phyloP scores from a whole-genome alignment of 1,140 invertebrate species.

The Ceratina japonica region DNA sequence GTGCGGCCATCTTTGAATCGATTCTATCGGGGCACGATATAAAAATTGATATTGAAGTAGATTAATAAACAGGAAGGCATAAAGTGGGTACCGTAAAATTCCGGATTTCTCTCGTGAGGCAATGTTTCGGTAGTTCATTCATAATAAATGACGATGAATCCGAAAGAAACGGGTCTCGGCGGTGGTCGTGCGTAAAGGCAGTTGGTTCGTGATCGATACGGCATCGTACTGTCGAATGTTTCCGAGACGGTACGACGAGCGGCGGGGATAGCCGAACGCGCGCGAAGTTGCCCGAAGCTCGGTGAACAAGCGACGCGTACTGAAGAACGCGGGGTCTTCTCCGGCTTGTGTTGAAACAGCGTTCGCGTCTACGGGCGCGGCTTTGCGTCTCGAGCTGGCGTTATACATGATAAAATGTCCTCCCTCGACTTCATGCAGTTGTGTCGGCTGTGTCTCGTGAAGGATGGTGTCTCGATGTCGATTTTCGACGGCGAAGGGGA shows the following conservation, averaged over 20 bases:
- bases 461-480: constrained; percentile 80
- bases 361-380: constrained; percentile 68
- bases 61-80: no score
- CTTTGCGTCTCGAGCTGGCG: constrained; percentile 65
- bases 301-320: constrained; percentile 51
- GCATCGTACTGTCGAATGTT: not conserved
- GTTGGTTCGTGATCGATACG: constrained; percentile 66
- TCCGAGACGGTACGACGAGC: constrained; percentile 29
- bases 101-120: not conserved
- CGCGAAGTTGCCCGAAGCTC: constrained; percentile 38
- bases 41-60: no score
- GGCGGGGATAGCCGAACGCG: constrained; percentile 35
- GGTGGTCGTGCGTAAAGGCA: constrained; percentile 49
- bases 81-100: no score
- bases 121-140: not conserved
- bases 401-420: constrained; percentile 76
- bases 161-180: constrained; percentile 9
- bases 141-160: constrained; percentile 12
- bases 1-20: no score
- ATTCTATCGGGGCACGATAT: no score
- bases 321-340: constrained; percentile 60
- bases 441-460: constrained; percentile 82
- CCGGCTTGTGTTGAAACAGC: constrained; percentile 61
- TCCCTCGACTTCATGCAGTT: constrained; percentile 80
- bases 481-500: constrained; percentile 82